Evolutionary conservation across 2,797 vertebrate genomes (phyloP), one percentile per base, ranked within the genome.

Genomic region (Atherinosoma microstoma): DNA sequence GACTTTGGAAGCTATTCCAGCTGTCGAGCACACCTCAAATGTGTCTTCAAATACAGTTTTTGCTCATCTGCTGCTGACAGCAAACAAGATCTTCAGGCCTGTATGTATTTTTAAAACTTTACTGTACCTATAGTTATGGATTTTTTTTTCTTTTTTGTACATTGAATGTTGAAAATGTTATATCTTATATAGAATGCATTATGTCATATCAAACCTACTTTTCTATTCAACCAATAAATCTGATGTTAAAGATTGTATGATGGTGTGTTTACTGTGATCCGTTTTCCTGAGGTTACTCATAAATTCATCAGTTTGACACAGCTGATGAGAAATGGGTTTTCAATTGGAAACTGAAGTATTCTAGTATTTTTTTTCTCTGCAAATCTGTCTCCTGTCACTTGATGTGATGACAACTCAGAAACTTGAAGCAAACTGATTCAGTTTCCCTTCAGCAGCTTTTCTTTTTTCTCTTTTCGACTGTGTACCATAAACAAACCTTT

Each of bases 171-270:
- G 83, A 93, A 94, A 94, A 94, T 94, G 91, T 93, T 95, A 94
- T 93, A 94, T 95, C 94, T 95, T 95, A 94, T 95, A 95, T 95
- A 95, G 94, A 95, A 96, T 95, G 95, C 95, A 94, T 95, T 93
- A 94, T 92, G 89, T 95, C 94, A 95, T 96, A 96, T 95, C 93
- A 91, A 93, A 93, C 93, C 93, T 94, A 95, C 93, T 93, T 95
- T 96, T 96, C 93, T 95, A 95, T 94, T 94, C 94, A 95, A 94
- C 91, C 92, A 96, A 95, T 95, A 95, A 95, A 95, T 93, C 89
- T 86, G 87, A 93, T 90, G 93, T 90, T 87, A 83, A 91, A 92
- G 74, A 89, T 84, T 63, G 72, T 67, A 38, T 47, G 29, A 40
- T 57, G 42, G 42, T 61, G 64, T 60, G 73, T 64, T 75, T 35